phyloP scores from a whole-genome alignment of 2,113 vertebrate species.

The Oncorhynchus mykiss region DNA sequence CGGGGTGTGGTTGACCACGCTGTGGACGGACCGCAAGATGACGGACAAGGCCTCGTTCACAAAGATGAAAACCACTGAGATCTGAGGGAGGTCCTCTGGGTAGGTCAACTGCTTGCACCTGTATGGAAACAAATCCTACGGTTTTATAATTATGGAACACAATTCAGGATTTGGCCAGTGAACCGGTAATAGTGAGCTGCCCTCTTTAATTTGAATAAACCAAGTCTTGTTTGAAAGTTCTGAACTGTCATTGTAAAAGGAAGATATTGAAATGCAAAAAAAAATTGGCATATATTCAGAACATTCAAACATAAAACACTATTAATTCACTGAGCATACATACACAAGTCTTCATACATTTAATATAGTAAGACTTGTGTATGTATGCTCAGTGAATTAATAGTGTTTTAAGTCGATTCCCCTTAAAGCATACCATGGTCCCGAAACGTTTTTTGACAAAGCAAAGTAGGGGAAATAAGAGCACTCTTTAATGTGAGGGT shows the following conservation, averaged over 20 bases:
- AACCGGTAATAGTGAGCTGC: neutral
- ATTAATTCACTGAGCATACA: neutral
- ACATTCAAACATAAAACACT: neutral
- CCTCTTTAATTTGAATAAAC: neutral
- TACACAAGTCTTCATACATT: neutral
- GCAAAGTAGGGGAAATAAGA: neutral
- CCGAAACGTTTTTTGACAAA: neutral
- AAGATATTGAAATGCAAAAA: neutral
- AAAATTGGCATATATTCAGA: too few relatives aligned
- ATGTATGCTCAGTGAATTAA: neutral
- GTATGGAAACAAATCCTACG: slow-evolving; percentile 9
- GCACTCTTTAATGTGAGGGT: too few relatives aligned
- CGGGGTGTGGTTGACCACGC: slow-evolving; percentile 94
- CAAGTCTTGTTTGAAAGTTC: neutral
- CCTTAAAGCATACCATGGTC: neutral
- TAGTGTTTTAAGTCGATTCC: neutral
- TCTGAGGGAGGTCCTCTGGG: slow-evolving; percentile 84
- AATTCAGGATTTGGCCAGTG: neutral
- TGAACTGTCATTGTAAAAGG: neutral
- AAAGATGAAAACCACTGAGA: slow-evolving; percentile 97
- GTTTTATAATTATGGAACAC: neutral
- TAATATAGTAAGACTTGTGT: neutral
- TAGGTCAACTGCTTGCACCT: slow-evolving; percentile 90
- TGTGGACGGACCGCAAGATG: slow-evolving; percentile 96
- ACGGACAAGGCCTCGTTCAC: slow-evolving; percentile 95